These are phyloP conservation scores for Pleuronectes platessa DNA, from an alignment of 2,113 vertebrate genomes.

Conservation along the genomic window DNA sequence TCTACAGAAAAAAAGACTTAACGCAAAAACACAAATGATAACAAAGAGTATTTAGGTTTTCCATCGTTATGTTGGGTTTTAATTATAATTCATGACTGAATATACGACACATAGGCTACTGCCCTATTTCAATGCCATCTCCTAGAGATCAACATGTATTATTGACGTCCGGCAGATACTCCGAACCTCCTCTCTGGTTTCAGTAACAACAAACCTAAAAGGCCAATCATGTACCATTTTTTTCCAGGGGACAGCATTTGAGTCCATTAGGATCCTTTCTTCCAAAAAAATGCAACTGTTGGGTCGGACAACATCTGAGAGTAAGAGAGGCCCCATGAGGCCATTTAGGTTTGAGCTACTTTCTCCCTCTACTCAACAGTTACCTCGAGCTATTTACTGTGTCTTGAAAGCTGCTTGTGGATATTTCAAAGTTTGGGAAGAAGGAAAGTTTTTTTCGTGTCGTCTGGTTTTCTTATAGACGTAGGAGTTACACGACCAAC, in stretches of 20 bases:
- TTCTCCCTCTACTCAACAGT: not conserved
- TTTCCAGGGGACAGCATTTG: too few species aligned
- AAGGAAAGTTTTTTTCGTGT: not conserved
- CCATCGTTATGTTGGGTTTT: too few species aligned
- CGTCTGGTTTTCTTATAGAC: not conserved
- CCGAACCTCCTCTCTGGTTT: not conserved
- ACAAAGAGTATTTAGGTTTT: too few species aligned
- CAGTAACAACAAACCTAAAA: not conserved
- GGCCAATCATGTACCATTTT: not conserved
- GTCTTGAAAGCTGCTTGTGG: not conserved
- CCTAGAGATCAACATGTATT: too few species aligned
- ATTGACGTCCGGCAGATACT: not conserved
- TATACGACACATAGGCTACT: too few species aligned
- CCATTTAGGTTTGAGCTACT: not conserved
- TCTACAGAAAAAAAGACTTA: too few species aligned
- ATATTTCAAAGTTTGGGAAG: not conserved
- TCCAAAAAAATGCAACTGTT: not conserved
- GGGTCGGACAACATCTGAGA: too few species aligned
- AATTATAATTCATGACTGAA: too few species aligned
- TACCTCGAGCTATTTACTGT: not conserved
- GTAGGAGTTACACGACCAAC: not conserved
- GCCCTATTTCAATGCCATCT: too few species aligned
- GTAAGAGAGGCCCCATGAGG: too few species aligned
- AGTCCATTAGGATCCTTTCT: not conserved
- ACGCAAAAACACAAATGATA: too few species aligned